Evolutionary conservation across 2,797 vertebrate genomes (phyloP), one percentile per base, ranked within the genome.

Genomic region (Pygocentrus nattereri): DNA sequence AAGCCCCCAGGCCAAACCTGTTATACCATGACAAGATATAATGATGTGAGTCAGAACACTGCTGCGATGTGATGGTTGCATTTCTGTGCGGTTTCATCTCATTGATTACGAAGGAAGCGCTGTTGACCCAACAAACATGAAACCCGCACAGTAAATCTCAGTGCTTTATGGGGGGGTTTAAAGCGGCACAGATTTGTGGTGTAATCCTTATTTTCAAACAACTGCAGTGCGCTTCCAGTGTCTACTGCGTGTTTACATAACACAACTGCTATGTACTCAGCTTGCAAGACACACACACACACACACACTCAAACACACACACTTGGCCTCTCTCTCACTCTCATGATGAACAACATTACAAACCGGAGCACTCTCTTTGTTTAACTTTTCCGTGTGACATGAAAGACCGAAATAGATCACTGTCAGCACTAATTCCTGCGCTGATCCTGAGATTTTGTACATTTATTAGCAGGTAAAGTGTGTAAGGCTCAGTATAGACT

Each of bases 361-460:
- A 69, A 83, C 41, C 71, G 23, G 21, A 79, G 76, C 2, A 13
- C 65, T 78, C 56, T 74, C 64, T 69, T 73, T 85, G 78, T 84
- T 76, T 58, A 82, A 74, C 75, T 83, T 84, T 78, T 82, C 86
- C 74, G 76, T 88, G 83, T 85, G 86, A 52, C 49, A 64, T 34
- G 56, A 83, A 79, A 62, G 70, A 77, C 79, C 76, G 87, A 90
- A 89, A 86, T 77, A 72, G 70, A 78, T 69, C 11, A 59, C 54
- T 82, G 84, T 81, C 71, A 79, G 38, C 68, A 23, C 62, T 49
- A 83, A 83, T 58, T 59, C 50, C n/a, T 67, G 56, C 78, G 77
- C 21, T 80, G 78, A 72, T 64, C 12, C 23, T 56, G 16, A 31
- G 62, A n/a, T 23, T 38, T 70, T 76, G 50, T 44, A 68, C 49